Evolutionary conservation across 2,113 vertebrate genomes (phyloP).

Genomic region (Collichthys lucidus): DNA sequence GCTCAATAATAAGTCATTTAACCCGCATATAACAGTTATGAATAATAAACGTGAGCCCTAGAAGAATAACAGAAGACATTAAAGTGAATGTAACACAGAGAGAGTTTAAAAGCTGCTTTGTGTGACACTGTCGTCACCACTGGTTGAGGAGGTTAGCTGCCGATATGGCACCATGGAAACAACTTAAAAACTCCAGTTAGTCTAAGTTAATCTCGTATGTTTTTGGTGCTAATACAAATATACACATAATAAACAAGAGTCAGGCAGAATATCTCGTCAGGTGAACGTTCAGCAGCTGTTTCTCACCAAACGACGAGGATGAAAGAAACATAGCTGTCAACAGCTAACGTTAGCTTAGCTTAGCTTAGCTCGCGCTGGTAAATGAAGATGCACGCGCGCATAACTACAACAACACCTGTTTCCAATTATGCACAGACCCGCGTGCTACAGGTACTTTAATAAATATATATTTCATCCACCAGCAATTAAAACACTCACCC

Average conservation of each 20-base stretch:
- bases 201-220: neutral
- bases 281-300: neutral
- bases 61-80: neutral
- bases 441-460: rapidly evolving
- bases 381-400: neutral
- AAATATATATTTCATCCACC: neutral
- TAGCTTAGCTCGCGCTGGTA: slow-evolving; percentile 12
- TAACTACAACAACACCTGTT: neutral
- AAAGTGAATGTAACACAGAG: neutral
- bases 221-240: too few species aligned
- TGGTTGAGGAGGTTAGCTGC: slow-evolving; percentile 13
- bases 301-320: neutral
- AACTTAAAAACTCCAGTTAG: neutral
- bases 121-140: neutral
- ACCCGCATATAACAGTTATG: neutral
- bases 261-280: rapidly evolving
- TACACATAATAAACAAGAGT: rapidly evolving
- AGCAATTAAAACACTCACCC: slow-evolving; percentile 56
- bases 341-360: slow-evolving; percentile 25
- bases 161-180: neutral
- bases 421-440: neutral
- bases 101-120: neutral
- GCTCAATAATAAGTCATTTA: neutral
- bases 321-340: neutral
- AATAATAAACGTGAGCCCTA: too few species aligned